Evolutionary conservation across 2,113 vertebrate species (phyloP).

Genomic region (Ammospiza caudacuta): DNA sequence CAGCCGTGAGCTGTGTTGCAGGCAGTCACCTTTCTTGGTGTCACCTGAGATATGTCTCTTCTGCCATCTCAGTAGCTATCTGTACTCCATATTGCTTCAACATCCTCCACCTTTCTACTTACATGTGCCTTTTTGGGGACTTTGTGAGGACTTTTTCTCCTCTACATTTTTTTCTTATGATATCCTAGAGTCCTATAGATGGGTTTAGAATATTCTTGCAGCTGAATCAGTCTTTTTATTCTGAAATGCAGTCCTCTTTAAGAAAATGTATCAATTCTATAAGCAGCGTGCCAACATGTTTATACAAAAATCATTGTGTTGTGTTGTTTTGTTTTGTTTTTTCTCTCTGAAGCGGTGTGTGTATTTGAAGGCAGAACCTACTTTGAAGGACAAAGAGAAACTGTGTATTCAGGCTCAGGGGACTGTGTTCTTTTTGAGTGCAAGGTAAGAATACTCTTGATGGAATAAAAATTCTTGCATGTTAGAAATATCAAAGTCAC

Average conservation of each 20-base stretch:
- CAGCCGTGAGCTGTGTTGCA: background rate
- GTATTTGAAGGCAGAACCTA: conserved; percentile 88
- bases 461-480: background rate
- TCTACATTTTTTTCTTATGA: background rate
- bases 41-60: accelerated
- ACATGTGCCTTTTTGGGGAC: background rate
- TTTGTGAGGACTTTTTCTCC: accelerated
- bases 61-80: background rate
- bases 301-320: background rate
- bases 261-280: background rate
- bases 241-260: conserved; percentile 15
- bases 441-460: conserved; percentile 81
- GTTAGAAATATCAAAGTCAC: conserved; percentile 9
- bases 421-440: conserved; percentile 94
- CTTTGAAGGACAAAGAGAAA: conserved; percentile 89
- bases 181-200: background rate
- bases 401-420: conserved; percentile 86
- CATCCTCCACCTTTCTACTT: background rate
- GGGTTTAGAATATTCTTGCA: background rate
- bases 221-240: background rate
- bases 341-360: conserved; percentile 83
- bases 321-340: background rate
- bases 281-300: background rate
- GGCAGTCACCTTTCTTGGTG: background rate
- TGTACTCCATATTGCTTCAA: background rate